phyloP scores from a whole-genome alignment of 2,888 invertebrate species.

The Sialis lutaria region DNA sequence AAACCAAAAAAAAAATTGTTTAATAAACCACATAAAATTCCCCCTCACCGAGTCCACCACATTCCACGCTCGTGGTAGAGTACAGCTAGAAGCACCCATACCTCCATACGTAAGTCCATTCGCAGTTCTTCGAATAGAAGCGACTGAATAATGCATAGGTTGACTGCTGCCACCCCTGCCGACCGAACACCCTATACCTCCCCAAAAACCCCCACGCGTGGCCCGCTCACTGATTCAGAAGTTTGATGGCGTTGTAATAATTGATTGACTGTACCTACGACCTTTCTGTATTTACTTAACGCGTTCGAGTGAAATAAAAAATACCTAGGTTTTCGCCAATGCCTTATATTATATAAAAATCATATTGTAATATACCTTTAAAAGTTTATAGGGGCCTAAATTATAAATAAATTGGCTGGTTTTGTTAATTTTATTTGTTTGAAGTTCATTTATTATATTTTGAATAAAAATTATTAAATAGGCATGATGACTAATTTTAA shows the following conservation, averaged over 20 bases:
- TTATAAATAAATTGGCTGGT: no score
- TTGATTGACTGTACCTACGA: constrained; percentile 1
- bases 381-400: no score
- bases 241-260: constrained; percentile 4
- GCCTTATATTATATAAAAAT: neutral
- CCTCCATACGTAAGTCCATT: neutral
- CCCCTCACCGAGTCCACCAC: no score
- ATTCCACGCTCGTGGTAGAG: no score
- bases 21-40: no score
- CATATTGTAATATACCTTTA: no score
- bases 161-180: neutral
- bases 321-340: neutral
- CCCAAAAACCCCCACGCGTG: neutral
- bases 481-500: no score
- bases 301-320: neutral
- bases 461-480: no score
- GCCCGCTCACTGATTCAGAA: neutral
- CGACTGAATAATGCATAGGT: constrained; percentile 2
- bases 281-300: neutral
- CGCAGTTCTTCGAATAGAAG: neutral
- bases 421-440: no score
- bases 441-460: no score
- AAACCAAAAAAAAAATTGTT: no score
- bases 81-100: neutral
- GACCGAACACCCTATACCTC: no score